Evolutionary conservation across 2,888 invertebrate species (phyloP).

Genomic region (Ashinkailepas kermadecensis): DNA sequence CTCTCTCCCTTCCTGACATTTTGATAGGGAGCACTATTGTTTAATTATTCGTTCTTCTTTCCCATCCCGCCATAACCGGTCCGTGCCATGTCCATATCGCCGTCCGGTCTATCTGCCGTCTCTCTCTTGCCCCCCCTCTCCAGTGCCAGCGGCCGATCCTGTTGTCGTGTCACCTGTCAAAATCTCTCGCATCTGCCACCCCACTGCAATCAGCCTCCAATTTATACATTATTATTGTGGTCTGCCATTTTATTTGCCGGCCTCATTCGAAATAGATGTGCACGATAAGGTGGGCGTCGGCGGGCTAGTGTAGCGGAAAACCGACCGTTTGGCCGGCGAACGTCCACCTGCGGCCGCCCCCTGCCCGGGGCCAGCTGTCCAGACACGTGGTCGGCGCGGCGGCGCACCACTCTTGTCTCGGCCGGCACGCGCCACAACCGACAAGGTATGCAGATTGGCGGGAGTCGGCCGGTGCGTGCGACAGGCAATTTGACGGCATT

Average conservation of each 20-base stretch:
- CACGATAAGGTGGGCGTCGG: neutral
- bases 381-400: neutral
- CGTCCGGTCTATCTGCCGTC: no score
- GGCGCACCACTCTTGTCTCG: neutral
- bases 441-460: neutral
- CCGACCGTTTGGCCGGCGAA: neutral
- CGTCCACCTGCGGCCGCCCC: neutral
- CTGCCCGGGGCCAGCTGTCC: neutral
- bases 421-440: neutral
- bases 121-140: neutral
- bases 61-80: no score
- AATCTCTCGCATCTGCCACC: constrained; percentile 1
- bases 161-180: neutral
- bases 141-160: neutral
- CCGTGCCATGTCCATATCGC: no score
- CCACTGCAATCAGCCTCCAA: neutral
- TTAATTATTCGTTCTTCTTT: no score
- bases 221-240: constrained; percentile 20
- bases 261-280: constrained; percentile 5
- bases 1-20: no score
- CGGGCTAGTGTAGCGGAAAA: neutral
- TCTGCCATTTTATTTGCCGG: constrained; percentile 9
- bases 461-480: neutral
- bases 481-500: neutral
- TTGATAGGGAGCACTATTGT: no score